These are phyloP conservation scores for Ia io DNA, from an alignment of 2,113 vertebrate genomes.

Conservation along the genomic window DNA sequence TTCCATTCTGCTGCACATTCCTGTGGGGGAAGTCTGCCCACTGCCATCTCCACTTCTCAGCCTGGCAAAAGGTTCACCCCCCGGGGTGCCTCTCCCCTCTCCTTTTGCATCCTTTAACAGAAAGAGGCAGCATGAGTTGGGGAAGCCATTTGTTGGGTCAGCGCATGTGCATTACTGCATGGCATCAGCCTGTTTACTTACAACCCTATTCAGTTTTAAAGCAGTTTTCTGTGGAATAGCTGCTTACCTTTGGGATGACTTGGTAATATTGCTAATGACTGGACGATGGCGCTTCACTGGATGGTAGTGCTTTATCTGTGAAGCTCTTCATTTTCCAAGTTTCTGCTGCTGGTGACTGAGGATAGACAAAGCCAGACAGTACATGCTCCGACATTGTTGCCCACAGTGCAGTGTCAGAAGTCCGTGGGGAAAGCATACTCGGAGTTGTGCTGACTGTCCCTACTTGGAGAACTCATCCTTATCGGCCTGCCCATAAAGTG, in stretches of 20 bases:
- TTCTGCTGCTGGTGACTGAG: not conserved
- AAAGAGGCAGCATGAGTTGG: not conserved
- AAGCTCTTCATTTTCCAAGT: not conserved
- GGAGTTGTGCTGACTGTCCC: not conserved
- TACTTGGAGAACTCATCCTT: not conserved
- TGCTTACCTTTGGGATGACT: not conserved
- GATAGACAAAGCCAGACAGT: not conserved
- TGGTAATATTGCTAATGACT: not conserved
- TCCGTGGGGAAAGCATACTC: not conserved
- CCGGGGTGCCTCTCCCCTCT: not conserved
- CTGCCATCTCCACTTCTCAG: not conserved
- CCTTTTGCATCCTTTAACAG: not conserved
- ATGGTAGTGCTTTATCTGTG: not conserved
- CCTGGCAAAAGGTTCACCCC: not conserved
- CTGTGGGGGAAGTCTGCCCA: not conserved
- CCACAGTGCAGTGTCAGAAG: accelerated
- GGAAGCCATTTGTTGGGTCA: not conserved
- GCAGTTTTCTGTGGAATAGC: not conserved
- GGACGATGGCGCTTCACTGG: not conserved
- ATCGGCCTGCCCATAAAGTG: not conserved
- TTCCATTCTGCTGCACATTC: not conserved
- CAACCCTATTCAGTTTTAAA: not conserved
- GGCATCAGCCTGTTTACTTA: not conserved
- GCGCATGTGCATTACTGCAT: not conserved
- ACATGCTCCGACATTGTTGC: not conserved